Percentiles rank a stretch among this genome's conserved stretches.
Conservation (phyloP, 2,113 vertebrate genomes). For the Jacana jacana region DNA sequence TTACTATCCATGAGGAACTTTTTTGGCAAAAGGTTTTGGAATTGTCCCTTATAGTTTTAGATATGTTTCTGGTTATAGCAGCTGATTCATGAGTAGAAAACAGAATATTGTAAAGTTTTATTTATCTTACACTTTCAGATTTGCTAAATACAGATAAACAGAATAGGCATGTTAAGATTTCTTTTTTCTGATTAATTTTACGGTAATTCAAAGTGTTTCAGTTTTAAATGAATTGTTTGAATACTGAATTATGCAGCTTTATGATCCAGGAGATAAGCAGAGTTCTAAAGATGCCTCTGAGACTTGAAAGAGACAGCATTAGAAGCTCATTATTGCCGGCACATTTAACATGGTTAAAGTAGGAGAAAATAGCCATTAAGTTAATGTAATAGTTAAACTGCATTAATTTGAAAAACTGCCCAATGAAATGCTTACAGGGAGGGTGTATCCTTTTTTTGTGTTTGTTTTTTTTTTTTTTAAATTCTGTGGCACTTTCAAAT, state of each 20-base stretch:
- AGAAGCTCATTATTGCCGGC: conserved; percentile 81
- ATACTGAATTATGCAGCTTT: conserved; percentile 84
- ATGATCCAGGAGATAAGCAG: conserved; percentile 83
- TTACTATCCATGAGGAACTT: neutral
- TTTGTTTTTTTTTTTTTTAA: neutral
- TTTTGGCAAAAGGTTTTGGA: neutral
- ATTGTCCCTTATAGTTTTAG: neutral
- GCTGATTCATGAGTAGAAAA: neutral
- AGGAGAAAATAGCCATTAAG: conserved; percentile 83
- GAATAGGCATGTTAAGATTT: conserved; percentile 48
- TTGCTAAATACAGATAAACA: conserved; percentile 56
- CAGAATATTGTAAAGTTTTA: neutral
- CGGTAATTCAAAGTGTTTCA: conserved; percentile 70
- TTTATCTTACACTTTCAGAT: conserved; percentile 45
- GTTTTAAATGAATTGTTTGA: conserved; percentile 84
- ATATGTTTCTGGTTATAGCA: neutral
- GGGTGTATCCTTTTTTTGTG: neutral
- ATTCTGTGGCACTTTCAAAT: neutral
- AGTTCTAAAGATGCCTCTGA: conserved; percentile 81
- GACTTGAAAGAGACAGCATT: conserved; percentile 79
- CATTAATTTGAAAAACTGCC: conserved; percentile 80
- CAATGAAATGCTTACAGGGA: conserved; percentile 58
- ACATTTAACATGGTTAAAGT: conserved; percentile 84
- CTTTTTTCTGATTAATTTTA: conserved; percentile 76
- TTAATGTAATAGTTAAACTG: conserved; percentile 85